phyloP scores from a whole-genome alignment of 2,113 vertebrate genomes.

The Montifringilla adamsi region DNA sequence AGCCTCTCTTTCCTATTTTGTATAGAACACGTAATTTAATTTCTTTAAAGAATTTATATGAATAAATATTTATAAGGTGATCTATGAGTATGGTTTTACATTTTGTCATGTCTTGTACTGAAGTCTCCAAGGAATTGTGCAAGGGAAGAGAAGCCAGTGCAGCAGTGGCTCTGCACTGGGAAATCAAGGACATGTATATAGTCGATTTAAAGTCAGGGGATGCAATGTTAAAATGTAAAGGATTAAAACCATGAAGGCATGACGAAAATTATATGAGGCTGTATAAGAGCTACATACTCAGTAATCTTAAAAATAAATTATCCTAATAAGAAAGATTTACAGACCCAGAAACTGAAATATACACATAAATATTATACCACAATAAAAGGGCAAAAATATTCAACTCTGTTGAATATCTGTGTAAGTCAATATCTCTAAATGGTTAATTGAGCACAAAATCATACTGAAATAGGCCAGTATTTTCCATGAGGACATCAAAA shows the following conservation, averaged over 20 bases:
- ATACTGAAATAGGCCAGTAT: constrained; percentile 12
- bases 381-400: background rate
- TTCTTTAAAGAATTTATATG: constrained; percentile 68
- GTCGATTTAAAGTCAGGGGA: background rate
- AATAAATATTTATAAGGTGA: constrained; percentile 73
- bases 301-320: background rate
- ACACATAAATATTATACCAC: background rate
- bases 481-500: background rate
- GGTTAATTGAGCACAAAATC: constrained; percentile 48
- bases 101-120: constrained; percentile 30
- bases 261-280: background rate
- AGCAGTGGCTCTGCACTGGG: background rate
- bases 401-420: background rate
- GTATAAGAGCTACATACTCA: background rate
- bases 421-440: background rate
- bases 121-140: background rate
- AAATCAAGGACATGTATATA: background rate
- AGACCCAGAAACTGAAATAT: background rate
- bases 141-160: background rate
- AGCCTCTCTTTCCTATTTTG: constrained; percentile 56
- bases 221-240: background rate
- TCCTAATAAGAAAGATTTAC: background rate
- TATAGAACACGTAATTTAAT: constrained; percentile 62
- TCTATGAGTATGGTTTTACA: constrained; percentile 57
- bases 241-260: background rate